phyloP scores from a whole-genome alignment of 1,140 invertebrate genomes.

The Drosophila busckii region DNA sequence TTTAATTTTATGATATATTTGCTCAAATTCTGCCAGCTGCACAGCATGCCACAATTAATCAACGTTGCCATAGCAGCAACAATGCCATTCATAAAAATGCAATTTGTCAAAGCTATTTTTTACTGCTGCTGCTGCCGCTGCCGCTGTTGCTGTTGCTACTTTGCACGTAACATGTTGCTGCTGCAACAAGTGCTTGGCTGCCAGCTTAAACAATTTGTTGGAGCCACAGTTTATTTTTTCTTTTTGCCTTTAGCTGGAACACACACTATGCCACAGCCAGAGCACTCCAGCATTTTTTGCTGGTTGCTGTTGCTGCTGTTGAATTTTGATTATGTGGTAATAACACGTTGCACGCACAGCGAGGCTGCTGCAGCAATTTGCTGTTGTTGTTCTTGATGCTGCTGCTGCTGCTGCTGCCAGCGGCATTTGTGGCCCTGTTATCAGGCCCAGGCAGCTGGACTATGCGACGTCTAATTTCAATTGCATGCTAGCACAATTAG shows the following conservation, averaged over 20 bases:
- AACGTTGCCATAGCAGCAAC: conserved; percentile 23
- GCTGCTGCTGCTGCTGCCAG: conserved; percentile 14
- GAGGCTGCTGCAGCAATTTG: conserved; percentile 46
- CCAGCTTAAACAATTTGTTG: conserved; percentile 76
- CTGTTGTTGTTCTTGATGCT: neutral
- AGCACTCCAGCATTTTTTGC: conserved; percentile 13
- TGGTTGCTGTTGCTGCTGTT: conserved; percentile 30
- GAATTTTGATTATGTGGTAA: conserved; percentile 75
- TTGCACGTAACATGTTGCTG: no score
- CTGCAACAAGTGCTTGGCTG: conserved; percentile 52
- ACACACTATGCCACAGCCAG: conserved; percentile 32
- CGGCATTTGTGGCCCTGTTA: conserved; percentile 52
- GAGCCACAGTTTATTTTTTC: conserved; percentile 53
- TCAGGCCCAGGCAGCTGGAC: conserved; percentile 31
- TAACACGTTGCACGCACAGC: conserved; percentile 70
- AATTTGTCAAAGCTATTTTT: conserved; percentile 73
- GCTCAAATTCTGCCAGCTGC: conserved; percentile 57
- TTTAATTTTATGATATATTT: conserved; percentile 53
- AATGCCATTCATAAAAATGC: conserved; percentile 63
- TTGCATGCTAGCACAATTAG: conserved; percentile 65
- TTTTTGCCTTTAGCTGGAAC: conserved; percentile 33
- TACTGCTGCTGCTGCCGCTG: conserved; percentile 14
- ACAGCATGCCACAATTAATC: conserved; percentile 65
- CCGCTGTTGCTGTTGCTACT: conserved; percentile 11
- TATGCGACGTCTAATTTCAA: conserved; percentile 52